phyloP scores from a whole-genome alignment of 2,113 vertebrate species.

The Leucopsar rothschildi region DNA sequence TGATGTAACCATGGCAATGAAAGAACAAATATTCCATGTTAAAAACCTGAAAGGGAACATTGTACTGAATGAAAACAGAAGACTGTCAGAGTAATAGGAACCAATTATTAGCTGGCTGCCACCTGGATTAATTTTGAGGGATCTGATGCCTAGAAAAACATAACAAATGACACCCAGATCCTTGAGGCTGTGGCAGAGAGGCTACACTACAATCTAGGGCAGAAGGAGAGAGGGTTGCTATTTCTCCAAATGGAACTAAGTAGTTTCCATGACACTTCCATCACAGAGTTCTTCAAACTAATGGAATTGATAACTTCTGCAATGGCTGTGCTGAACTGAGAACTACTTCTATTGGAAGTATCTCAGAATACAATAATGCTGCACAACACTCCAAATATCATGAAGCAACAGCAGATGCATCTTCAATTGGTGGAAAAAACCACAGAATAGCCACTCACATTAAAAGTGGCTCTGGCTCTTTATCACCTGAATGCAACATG shows the following conservation, averaged over 20 bases:
- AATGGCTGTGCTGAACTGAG: neutral
- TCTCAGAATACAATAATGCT: neutral
- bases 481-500: neutral
- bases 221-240: neutral
- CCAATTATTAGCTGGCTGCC: neutral
- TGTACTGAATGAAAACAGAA: neutral
- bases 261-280: neutral
- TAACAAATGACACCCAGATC: neutral
- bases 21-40: neutral
- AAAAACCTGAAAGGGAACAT: neutral
- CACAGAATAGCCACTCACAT: neutral
- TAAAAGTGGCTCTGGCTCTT: neutral
- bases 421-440: neutral
- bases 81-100: neutral
- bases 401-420: neutral
- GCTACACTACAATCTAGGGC: neutral
- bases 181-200: neutral
- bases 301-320: neutral
- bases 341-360: neutral
- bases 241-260: neutral
- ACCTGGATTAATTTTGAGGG: neutral
- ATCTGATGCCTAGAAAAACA: neutral
- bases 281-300: slow-evolving; percentile 5
- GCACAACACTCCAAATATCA: neutral
- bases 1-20: neutral